A percentile compares a stretch with the other conserved stretches of the same genome.
phyloP scores from a whole-genome alignment of 2,113 vertebrate species.

The Geococcyx californianus region DNA sequence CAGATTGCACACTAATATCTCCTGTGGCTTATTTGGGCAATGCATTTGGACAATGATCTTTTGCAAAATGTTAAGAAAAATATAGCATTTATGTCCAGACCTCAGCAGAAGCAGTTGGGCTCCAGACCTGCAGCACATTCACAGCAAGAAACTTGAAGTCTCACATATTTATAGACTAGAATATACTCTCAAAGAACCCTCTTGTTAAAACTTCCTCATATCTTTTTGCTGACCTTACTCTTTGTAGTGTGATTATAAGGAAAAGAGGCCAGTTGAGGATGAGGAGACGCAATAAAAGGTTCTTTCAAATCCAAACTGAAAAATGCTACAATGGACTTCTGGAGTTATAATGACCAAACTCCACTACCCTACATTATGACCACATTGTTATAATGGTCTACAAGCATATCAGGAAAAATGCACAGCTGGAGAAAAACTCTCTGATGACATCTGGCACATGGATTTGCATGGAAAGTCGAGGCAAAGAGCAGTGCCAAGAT shows the following conservation, averaged over 20 bases:
- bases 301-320: background rate
- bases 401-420: background rate
- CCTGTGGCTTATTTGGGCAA: slow-evolving; percentile 33
- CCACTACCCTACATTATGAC: background rate
- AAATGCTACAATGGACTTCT: background rate
- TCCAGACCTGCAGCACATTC: background rate
- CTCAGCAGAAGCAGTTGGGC: background rate
- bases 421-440: slow-evolving; percentile 36
- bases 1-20: slow-evolving; percentile 22
- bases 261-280: background rate
- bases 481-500: slow-evolving; percentile 42
- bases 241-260: background rate
- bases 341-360: background rate
- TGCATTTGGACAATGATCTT: background rate
- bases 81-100: background rate
- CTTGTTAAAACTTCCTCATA: slow-evolving; percentile 1
- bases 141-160: background rate
- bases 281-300: background rate
- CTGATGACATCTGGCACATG: slow-evolving; percentile 39
- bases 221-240: slow-evolving; percentile 6
- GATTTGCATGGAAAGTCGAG: slow-evolving; percentile 24
- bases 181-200: background rate
- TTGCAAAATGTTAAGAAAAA: slow-evolving; percentile 36
- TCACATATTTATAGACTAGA: background rate
- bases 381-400: background rate